Evolutionary conservation across 2,113 vertebrate species (phyloP), one percentile per base, ranked within the genome.

Genomic region (Piliocolobus tephrosceles): DNA sequence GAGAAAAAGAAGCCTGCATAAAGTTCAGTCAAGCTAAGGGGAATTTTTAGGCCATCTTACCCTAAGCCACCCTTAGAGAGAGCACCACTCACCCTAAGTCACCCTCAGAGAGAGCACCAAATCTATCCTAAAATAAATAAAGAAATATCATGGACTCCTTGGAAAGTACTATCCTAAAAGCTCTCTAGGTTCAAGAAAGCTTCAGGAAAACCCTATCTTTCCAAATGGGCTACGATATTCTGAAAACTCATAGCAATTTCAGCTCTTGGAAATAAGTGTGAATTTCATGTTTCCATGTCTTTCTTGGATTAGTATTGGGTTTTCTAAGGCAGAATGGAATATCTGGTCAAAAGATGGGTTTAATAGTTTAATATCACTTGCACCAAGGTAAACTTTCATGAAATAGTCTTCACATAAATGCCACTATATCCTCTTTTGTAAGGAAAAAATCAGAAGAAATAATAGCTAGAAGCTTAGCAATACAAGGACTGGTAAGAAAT

Each of bases 81-180:
- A 58, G 3, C 6, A 94, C 12, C 32, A 30, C 84, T 52, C 23
- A 85, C 66, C 10, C 23, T 81, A 84, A 80, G 11, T 27, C 61
- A 2, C 8, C 43, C 18, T 72, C 14, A n/a, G 23, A 89, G 17
- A 89, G 2, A 58, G 3, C 6, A 94, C 2, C 45, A 94, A 61
- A 76, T 3, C 3, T 27, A 68, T 85, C 40, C 10, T 76, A 47
- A 14, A 85, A 27, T n/a, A 76, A 76, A 61, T 14, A 27, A 45
- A 58, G 4, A 0, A 27, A 0, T 11, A 57, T 47, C 2, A 64
- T 57, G 22, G 35, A 43, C 13, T 27, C 3, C 3, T 70, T 7
- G 66, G 23, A 89, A 81, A 64, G 7, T 35, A 35, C 5, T 88
- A 1, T 82, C 55, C n/a, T 4, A 38, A 57, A 45, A 85, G 6